Evolutionary conservation across 1,140 invertebrate species (phyloP), one percentile per base, ranked within the genome.

Genomic region (Stenopsyche tienmushanensis): DNA sequence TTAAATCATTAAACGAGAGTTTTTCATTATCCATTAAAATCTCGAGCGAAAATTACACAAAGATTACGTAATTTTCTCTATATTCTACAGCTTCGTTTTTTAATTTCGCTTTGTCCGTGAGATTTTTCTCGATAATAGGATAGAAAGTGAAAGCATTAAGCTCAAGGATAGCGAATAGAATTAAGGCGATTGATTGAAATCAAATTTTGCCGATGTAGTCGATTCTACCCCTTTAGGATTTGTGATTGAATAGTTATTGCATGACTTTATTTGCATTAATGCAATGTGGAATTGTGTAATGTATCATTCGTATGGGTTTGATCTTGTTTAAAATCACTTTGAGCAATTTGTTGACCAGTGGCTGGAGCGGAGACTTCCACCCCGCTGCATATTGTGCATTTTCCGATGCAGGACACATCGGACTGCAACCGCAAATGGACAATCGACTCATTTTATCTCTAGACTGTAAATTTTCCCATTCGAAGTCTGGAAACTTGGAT

Each of bases 311-410:
- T 34, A 25, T 25, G 53, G 21, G 49, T 52, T 18, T 23, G 21
- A 18, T 23, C 49, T 52, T 21, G 8, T 18, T 18, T 52, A 24
- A 52, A 55, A 55, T 55, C 53, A 55, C 53, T 55, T 55, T 55
- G 53, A 55, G 53, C 53, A 55, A 55, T 55, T 55, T 55, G 25
- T n/a, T n/a, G n/a, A n/a, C n/a, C n/a, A n/a, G n/a, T n/a, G n/a
- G n/a, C n/a, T n/a, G n/a, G n/a, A n/a, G n/a, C n/a, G n/a, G n/a
- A n/a, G n/a, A n/a, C n/a, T n/a, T n/a, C n/a, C n/a, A n/a, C n/a
- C n/a, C n/a, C n/a, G n/a, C n/a, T n/a, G n/a, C n/a, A n/a, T n/a
- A n/a, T n/a, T n/a, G n/a, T n/a, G n/a, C n/a, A n/a, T n/a, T n/a
- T n/a, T n/a, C n/a, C n/a, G n/a, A n/a, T n/a, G n/a, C n/a, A n/a